phyloP scores from a whole-genome alignment of 1,140 invertebrate species.

The Euschistus heros region DNA sequence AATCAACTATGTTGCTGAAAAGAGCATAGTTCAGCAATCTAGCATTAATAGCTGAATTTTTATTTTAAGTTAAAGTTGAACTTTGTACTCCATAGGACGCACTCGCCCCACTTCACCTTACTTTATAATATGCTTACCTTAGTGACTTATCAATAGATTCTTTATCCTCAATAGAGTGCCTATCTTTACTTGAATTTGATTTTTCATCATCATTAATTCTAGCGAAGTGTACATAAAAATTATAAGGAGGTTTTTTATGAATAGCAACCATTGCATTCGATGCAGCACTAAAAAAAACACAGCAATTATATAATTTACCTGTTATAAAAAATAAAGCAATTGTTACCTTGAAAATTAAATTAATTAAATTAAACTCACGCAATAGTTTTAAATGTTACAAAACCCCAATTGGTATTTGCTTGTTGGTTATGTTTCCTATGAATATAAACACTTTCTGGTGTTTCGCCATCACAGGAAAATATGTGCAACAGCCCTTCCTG shows the following conservation, averaged over 20 bases:
- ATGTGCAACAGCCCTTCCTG: slow-evolving; percentile 6
- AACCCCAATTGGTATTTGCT: not conserved
- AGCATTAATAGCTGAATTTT: no score
- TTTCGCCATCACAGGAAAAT: not conserved
- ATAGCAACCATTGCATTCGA: not conserved
- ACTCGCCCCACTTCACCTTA: no score
- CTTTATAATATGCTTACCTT: no score
- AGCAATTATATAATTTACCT: not conserved
- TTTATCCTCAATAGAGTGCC: no score
- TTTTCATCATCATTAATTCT: not conserved
- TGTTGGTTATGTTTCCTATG: not conserved
- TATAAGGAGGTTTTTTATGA: not conserved
- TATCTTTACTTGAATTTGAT: no score
- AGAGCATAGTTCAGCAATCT: no score
- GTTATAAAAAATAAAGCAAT: not conserved
- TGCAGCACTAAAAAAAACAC: slow-evolving; percentile 9
- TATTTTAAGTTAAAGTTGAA: no score
- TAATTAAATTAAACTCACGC: not conserved
- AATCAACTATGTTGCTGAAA: no score
- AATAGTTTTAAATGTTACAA: slow-evolving; percentile 10
- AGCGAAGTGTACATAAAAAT: slow-evolving; percentile 12
- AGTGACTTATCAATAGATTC: no score
- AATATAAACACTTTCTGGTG: not conserved
- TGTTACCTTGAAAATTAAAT: not conserved
- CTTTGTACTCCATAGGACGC: no score